These are phyloP conservation scores for Syrista parreyssii DNA, from an alignment of 2,888 invertebrate genomes.

Conservation along the genomic window DNA sequence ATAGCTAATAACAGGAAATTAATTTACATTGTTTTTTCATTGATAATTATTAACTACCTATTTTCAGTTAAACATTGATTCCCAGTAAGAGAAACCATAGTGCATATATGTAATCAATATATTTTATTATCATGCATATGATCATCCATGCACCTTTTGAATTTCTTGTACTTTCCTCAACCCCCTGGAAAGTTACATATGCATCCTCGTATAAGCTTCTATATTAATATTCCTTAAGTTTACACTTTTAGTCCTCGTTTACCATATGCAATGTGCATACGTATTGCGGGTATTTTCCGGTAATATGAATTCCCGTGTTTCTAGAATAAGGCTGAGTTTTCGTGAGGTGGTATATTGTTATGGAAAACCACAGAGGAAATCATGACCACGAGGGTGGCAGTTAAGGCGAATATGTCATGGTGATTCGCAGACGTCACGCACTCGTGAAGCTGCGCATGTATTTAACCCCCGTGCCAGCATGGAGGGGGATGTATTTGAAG, in stretches of 20 bases:
- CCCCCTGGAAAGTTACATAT: not conserved
- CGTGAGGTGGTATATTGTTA: not conserved
- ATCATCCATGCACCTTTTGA: not conserved
- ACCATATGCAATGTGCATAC: not conserved
- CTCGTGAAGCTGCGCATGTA: conserved; percentile 37
- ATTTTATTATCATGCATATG: not conserved
- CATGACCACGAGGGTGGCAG: not conserved
- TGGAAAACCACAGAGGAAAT: not conserved
- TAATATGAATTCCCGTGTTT: not conserved
- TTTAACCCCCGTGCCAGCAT: conserved; percentile 29
- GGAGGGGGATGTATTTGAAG: conserved; percentile 55
- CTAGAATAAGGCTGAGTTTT: not conserved
- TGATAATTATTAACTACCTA: no score
- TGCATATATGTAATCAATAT: no score
- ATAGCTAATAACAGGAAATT: not conserved
- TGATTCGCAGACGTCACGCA: not conserved
- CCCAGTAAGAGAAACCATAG: no score
- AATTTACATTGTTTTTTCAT: not conserved
- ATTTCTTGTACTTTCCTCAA: not conserved
- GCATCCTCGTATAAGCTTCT: not conserved
- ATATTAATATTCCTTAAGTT: not conserved
- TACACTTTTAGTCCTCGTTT: not conserved
- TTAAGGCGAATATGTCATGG: not conserved
- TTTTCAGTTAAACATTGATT: no score
- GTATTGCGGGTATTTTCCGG: not conserved